These are phyloP conservation scores for Drosophila setifemur DNA, from an alignment of 1,140 invertebrate genomes.

Conservation along the genomic window DNA sequence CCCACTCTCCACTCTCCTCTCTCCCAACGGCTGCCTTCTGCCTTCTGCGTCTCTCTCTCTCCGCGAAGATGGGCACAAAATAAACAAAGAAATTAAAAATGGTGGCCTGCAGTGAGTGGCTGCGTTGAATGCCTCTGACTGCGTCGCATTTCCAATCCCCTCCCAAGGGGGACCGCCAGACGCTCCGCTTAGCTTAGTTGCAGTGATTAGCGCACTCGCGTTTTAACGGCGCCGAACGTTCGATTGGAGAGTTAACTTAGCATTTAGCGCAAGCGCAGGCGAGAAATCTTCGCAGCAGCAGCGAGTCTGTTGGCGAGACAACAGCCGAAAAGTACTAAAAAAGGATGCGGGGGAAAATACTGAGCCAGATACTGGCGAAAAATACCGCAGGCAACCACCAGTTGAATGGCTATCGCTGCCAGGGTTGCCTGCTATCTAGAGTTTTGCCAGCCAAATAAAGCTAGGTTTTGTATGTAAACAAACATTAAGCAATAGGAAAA, in stretches of 20 bases:
- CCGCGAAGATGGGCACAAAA: conserved; percentile 77
- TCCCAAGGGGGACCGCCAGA: no score
- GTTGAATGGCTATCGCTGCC: not conserved
- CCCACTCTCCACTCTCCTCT: conserved; percentile 9
- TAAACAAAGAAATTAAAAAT: conserved; percentile 82
- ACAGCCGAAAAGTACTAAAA: conserved; percentile 3
- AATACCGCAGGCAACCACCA: not conserved
- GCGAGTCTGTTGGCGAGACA: not conserved
- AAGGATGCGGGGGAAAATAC: not conserved
- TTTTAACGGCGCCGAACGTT: not conserved
- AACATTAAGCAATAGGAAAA: no score
- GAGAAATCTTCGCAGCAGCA: conserved; percentile 7
- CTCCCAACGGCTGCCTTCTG: no score
- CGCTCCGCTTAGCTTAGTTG: not conserved
- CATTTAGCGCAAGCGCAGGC: conserved; percentile 27
- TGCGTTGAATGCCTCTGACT: not conserved
- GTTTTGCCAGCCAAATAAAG: not conserved
- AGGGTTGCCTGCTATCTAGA: not conserved
- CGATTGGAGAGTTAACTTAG: conserved; percentile 24
- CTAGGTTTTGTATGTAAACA: no score
- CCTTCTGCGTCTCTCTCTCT: conserved; percentile 23
- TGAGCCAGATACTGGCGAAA: not conserved
- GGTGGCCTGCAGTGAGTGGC: conserved; percentile 42
- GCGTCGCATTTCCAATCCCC: not conserved
- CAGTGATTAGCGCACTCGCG: conserved; percentile 23